Evolutionary conservation across 2,888 invertebrate species (phyloP).

Genomic region (Abrostola tripartita): DNA sequence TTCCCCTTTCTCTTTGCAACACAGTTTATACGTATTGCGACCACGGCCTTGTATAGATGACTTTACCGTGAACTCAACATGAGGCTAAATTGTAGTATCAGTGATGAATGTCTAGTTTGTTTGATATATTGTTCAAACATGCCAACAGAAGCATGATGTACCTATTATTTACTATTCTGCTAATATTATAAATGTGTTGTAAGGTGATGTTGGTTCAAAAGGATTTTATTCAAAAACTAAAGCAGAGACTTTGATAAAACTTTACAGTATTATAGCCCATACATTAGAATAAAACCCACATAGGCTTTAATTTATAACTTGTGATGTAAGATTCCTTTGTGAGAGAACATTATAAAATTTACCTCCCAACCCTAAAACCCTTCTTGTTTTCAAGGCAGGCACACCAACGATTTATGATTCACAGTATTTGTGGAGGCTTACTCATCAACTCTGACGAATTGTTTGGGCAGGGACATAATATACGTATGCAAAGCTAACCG

Average conservation of each 20-base stretch:
- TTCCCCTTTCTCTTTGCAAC: slow-evolving; percentile 1
- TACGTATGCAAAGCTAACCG: background rate
- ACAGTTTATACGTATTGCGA: slow-evolving; percentile 1
- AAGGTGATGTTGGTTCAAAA: too few species aligned
- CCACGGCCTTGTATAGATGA: background rate
- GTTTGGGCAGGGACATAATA: slow-evolving; percentile 22
- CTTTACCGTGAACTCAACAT: slow-evolving; percentile 16
- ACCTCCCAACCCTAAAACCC: slow-evolving; percentile 3
- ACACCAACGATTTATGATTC: slow-evolving; percentile 5
- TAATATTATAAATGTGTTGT: too few species aligned
- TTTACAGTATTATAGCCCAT: too few species aligned
- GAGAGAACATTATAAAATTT: background rate
- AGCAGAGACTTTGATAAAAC: too few species aligned
- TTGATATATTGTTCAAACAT: too few species aligned
- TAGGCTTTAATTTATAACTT: too few species aligned
- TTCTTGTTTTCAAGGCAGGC: slow-evolving; percentile 13
- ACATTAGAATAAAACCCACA: too few species aligned
- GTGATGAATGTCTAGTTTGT: background rate
- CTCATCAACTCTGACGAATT: slow-evolving; percentile 23
- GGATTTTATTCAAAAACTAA: too few species aligned
- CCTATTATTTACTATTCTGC: too few species aligned
- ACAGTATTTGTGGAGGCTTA: slow-evolving; percentile 4
- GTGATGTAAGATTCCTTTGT: too few species aligned
- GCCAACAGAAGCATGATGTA: too few species aligned
- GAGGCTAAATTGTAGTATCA: slow-evolving; percentile 4